Conservation (phyloP, 2,113 vertebrate genomes). For the Oreochromis niloticus region DNA sequence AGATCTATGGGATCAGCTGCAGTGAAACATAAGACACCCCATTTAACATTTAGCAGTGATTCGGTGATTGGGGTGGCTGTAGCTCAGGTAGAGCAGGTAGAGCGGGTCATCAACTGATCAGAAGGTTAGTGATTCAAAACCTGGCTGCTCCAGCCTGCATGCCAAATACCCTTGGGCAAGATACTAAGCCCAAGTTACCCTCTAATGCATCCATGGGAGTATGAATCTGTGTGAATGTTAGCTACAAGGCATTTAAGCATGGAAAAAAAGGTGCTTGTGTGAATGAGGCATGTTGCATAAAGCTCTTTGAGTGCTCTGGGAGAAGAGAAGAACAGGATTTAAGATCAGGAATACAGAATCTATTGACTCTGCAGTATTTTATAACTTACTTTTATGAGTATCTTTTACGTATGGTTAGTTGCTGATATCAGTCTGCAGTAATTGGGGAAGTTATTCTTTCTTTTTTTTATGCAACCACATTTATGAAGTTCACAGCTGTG, state of each 20-base stretch:
- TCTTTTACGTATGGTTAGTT: neutral
- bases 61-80: neutral
- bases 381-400: neutral
- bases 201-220: neutral
- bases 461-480: neutral
- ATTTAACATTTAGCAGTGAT: neutral
- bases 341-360: neutral
- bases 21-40: neutral
- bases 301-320: neutral
- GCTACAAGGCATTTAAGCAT: neutral
- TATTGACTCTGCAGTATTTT: neutral
- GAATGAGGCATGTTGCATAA: neutral
- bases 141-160: neutral
- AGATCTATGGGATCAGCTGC: neutral
- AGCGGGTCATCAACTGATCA: neutral
- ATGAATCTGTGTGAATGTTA: neutral
- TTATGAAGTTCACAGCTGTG: neutral
- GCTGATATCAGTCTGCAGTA: neutral
- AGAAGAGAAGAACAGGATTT: neutral
- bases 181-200: neutral
- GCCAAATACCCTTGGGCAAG: neutral
- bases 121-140: neutral
- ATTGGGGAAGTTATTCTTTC: neutral
- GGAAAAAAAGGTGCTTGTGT: neutral
- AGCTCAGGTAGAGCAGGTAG: neutral